Evolutionary conservation across 2,113 vertebrate species (phyloP).

Genomic region (Lepisosteus osseus): DNA sequence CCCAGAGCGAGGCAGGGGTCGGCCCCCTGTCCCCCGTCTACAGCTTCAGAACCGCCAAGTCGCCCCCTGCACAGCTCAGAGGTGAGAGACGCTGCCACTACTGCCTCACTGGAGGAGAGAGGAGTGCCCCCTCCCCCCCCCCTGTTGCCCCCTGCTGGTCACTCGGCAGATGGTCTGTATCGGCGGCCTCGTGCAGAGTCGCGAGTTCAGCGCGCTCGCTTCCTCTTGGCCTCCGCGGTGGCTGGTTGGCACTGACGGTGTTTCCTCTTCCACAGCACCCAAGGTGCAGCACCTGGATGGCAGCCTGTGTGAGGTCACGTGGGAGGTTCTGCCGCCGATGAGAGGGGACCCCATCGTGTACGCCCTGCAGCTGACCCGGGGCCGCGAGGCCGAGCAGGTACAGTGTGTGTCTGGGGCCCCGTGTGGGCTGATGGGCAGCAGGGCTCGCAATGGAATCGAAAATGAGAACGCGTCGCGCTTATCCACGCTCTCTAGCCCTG

Average conservation of each 20-base stretch:
- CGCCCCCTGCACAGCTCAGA: conserved; percentile 69
- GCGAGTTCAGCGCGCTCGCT: not conserved
- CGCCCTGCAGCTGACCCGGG: conserved; percentile 66
- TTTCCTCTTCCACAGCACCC: conserved; percentile 44
- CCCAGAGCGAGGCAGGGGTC: conserved; percentile 65
- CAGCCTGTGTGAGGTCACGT: conserved; percentile 66
- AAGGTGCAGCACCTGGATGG: conserved; percentile 61
- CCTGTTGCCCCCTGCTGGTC: not conserved
- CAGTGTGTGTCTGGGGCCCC: not conserved
- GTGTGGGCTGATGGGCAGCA: not conserved
- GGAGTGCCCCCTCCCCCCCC: not conserved
- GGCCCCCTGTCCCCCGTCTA: conserved; percentile 68
- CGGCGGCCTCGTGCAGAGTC: not conserved
- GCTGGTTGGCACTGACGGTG: too few species aligned
- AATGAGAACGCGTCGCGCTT: too few species aligned
- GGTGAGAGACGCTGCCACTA: conserved; percentile 46
- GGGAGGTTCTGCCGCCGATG: conserved; percentile 71
- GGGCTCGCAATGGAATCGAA: too few species aligned
- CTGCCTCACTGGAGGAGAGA: too few species aligned
- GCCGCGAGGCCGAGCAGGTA: conserved; percentile 72
- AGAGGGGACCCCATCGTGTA: conserved; percentile 75
- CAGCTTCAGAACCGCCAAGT: conserved; percentile 70
- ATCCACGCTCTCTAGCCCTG: too few species aligned
- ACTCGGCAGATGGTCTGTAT: not conserved
- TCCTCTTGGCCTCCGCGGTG: not conserved